phyloP scores from a whole-genome alignment of 2,797 vertebrate species.

The Argyrosomus regius region DNA sequence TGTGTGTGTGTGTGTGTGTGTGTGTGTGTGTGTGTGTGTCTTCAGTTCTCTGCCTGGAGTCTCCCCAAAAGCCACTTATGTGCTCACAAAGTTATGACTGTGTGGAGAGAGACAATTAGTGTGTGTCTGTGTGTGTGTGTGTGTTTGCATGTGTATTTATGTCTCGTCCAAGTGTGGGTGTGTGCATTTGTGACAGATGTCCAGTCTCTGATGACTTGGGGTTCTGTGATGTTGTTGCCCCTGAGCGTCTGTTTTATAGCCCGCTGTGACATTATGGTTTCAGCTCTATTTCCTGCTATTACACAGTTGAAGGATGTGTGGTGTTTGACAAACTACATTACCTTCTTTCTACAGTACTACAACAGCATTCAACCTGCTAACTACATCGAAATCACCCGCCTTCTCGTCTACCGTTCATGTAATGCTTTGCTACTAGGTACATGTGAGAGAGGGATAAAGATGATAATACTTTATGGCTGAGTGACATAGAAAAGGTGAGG shows the following conservation, averaged over 20 bases:
- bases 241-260: slow-evolving; percentile 56
- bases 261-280: slow-evolving; percentile 50
- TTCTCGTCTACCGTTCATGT: background rate
- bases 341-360: slow-evolving; percentile 21
- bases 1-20: slow-evolving; percentile 34
- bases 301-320: slow-evolving; percentile 51
- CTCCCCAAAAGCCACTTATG: slow-evolving; percentile 79
- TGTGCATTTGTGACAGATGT: slow-evolving; percentile 51
- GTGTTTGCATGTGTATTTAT: slow-evolving; percentile 45
- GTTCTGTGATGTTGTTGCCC: slow-evolving; percentile 50
- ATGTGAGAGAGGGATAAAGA: slow-evolving; percentile 7
- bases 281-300: slow-evolving; percentile 62
- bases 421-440: slow-evolving; percentile 35
- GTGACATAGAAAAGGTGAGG: slow-evolving; percentile 35
- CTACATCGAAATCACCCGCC: slow-evolving; percentile 29
- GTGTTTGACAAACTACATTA: slow-evolving; percentile 55
- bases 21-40: slow-evolving; percentile 24
- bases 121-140: slow-evolving; percentile 43
- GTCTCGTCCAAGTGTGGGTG: slow-evolving; percentile 24
- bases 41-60: slow-evolving; percentile 59
- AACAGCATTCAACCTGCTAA: slow-evolving; percentile 35
- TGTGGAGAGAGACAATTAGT: slow-evolving; percentile 67
- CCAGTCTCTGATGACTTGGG: slow-evolving; percentile 50
- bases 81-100: slow-evolving; percentile 72
- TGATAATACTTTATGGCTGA: slow-evolving; percentile 16